Conservation (phyloP, 2,797 vertebrate genomes). For the Gymnopithys bicolor region DNA sequence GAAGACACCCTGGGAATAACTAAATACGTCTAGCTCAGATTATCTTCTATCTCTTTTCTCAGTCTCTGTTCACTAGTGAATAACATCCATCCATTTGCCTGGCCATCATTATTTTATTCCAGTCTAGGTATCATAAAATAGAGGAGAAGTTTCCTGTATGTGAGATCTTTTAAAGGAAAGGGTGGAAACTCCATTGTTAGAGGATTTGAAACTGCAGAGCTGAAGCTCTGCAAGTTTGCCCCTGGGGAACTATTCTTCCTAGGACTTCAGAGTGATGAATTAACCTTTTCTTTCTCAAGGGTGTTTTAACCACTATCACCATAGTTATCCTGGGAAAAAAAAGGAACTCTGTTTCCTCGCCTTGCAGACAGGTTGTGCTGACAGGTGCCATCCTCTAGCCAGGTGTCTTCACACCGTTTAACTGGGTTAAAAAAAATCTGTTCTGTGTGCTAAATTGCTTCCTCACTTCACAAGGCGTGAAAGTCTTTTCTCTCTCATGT, state of each 20-base stretch:
- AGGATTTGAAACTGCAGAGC: constrained; percentile 1
- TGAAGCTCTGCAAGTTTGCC: neutral
- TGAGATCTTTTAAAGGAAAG: neutral
- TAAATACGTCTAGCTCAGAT: neutral
- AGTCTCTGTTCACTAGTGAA: neutral
- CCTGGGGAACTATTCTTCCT: neutral
- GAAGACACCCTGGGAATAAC: neutral
- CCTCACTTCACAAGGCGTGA: constrained; percentile 54
- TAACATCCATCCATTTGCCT: neutral
- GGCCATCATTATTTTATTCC: neutral
- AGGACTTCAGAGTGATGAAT: neutral
- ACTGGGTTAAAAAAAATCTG: constrained; percentile 64
- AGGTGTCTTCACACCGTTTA: constrained; percentile 76
- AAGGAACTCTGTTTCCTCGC: neutral
- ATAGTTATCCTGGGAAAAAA: neutral
- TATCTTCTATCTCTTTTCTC: neutral
- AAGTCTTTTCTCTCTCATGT: constrained; percentile 37
- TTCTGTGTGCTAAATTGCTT: constrained; percentile 71
- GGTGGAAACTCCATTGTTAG: neutral
- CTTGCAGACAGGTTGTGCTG: constrained; percentile 42
- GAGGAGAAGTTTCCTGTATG: neutral
- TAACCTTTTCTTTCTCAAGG: constrained; percentile 4
- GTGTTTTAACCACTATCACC: neutral
- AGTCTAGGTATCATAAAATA: neutral
- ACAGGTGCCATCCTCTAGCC: constrained; percentile 67